These are phyloP conservation scores for Camelus bactrianus DNA, from an alignment of 2,113 vertebrate genomes.

Conservation along the genomic window DNA sequence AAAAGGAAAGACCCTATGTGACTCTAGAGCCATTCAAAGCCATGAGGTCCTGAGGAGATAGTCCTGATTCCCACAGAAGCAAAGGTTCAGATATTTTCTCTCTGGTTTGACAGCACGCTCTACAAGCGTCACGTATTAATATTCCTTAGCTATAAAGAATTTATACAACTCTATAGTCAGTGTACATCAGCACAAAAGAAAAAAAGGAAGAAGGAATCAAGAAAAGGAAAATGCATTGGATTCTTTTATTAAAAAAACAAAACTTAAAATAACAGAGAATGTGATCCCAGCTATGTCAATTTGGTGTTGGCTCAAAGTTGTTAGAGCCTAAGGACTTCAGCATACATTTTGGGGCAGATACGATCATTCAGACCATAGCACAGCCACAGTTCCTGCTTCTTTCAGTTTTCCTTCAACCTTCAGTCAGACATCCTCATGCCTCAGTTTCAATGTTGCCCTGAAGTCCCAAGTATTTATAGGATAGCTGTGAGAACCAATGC, in stretches of 20 bases:
- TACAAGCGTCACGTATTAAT: not conserved
- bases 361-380: not conserved
- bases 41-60: not conserved
- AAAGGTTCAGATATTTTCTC: not conserved
- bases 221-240: not conserved
- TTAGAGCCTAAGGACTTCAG: conserved; percentile 24
- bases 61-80: not conserved
- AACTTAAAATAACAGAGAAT: not conserved
- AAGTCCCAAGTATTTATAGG: not conserved
- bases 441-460: not conserved
- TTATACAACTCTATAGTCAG: not conserved
- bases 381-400: not conserved
- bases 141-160: not conserved
- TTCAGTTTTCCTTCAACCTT: not conserved
- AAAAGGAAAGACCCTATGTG: not conserved
- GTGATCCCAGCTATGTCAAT: not conserved
- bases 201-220: not conserved
- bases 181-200: not conserved
- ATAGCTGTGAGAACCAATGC: not conserved
- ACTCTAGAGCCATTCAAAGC: not conserved
- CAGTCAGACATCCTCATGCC: not conserved
- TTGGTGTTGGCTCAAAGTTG: not conserved
- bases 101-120: not conserved
- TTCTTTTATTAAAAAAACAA: not conserved
- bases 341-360: not conserved